A percentile compares a stretch with the other conserved stretches of the same genome.
Conservation (phyloP, 2,888 invertebrate genomes). For the Cheilosia pagana region DNA sequence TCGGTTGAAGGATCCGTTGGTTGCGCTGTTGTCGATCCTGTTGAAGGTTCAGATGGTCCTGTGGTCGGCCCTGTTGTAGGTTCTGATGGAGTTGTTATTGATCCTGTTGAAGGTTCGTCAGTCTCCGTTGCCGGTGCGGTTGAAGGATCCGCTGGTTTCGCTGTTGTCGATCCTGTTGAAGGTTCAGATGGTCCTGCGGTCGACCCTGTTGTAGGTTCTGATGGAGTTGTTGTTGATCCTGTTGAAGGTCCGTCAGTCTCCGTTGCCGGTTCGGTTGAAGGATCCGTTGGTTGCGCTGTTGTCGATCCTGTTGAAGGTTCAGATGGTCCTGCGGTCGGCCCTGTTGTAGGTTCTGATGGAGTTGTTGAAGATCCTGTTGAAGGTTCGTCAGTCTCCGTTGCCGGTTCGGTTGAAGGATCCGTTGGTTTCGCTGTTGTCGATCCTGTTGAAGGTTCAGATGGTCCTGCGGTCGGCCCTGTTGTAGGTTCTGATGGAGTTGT, state of each 20-base stretch:
- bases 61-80: background rate
- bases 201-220: background rate
- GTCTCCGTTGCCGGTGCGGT: background rate
- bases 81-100: background rate
- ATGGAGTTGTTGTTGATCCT: background rate
- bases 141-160: background rate
- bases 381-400: background rate
- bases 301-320: background rate
- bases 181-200: background rate
- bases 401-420: background rate
- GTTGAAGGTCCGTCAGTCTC: no score
- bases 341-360: background rate
- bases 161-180: background rate
- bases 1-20: no score
- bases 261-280: no score
- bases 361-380: background rate
- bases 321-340: background rate
- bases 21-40: background rate
- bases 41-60: background rate
- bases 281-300: no score
- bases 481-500: no score
- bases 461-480: no score
- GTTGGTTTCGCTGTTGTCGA: background rate
- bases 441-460: no score
- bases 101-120: background rate